Base-by-base conservation (phyloP, 2,113 vertebrate genomes). In the Jaculus jaculus region DNA sequence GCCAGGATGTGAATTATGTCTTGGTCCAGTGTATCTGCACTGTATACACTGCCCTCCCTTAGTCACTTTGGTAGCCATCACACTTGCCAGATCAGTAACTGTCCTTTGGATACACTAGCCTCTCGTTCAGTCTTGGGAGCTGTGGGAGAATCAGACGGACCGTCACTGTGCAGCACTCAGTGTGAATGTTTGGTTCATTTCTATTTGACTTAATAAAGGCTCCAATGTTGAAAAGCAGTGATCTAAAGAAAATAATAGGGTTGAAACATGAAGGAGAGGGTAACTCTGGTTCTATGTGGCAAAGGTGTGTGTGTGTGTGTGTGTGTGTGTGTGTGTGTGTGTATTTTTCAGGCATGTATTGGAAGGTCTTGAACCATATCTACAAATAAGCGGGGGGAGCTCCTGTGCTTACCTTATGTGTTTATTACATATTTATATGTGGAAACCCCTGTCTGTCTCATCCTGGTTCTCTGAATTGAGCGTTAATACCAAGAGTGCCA, bases 381-480 rank as follows among this genome's bases (percentile, higher is more conserved):
- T 18, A 11, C 24, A 34, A 37, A 24, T 75, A 37, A 84, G 7
- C 18, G 18, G 2, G 10, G 16, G 6, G 17, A 0, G 2, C 1
- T 12, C n/a, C n/a, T 2, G 4, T 3, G 11, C 4, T 83, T 5
- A 8, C 42, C 9, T 28, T 34, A 11, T 30, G 18, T 11, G 28
- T 26, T 28, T 1, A 0, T 12, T 39, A 16, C 5, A 0, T 10
- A 5, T 65, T 12, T 3, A 3, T 32, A 10, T 54, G 9, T 13
- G 21, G 28, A 23, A 23, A 58, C 54, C 17, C 28, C 30, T 12
- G 5, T 77, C 39, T 20, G 3, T 4, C 26, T 71, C 4, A 1
- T 3, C 75, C 30, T 16, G 0, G 11, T n/a, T 17, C 61, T 73
- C 78, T 72, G 9, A 84, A 28, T 28, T 1, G 0, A 32, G 47